Evolutionary conservation across 1,140 invertebrate species (phyloP), one percentile per base, ranked within the genome.

Genomic region (Pectinophora gossypiella): DNA sequence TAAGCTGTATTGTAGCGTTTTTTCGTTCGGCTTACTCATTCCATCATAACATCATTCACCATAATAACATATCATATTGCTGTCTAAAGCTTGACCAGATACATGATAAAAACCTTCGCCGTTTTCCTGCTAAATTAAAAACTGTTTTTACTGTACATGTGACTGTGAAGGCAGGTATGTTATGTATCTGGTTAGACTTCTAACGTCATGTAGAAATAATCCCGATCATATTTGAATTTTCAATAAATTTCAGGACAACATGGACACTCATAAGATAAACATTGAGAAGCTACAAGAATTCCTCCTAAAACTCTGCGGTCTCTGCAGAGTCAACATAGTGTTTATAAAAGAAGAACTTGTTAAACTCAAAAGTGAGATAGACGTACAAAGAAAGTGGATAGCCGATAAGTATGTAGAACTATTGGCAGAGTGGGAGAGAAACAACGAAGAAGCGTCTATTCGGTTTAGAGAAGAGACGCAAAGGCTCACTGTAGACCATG

Each of bases 401-500:
- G 74, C 76, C 2, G 78, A 88, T 15, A 87, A 92, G 51, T 88
- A 90, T 59, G 77, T 90, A 19, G 82, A 89, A 22, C 68, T 94
- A 19, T 79, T 81, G 54, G 82, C 90, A 49, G 87, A 88, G 2
- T 89, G 91, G 64, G 82, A 89, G 16, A 76, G 90, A 45, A 87
- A 89, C 32, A 89, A 89, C 18, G 63, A 73, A 19, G 89, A 91
- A 57, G 85, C 77, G 12, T 88, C 90, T 38, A 64, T 87, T 3
- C 85, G 88, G 43, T 85, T 93, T 42, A 81, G 90, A 6, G 90
- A 92, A 61, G 85, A 90, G 36, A 85, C 91, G 3, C 90, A 92
- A 46, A 87, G 90, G 52, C 56, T 93, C 6, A 90, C 89, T 9
- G 83, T 92, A 7, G 91, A 93, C 59, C 92, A 94, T 63, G 91